Evolutionary conservation across 2,888 invertebrate species (phyloP).

Genomic region (Clanis bilineata): DNA sequence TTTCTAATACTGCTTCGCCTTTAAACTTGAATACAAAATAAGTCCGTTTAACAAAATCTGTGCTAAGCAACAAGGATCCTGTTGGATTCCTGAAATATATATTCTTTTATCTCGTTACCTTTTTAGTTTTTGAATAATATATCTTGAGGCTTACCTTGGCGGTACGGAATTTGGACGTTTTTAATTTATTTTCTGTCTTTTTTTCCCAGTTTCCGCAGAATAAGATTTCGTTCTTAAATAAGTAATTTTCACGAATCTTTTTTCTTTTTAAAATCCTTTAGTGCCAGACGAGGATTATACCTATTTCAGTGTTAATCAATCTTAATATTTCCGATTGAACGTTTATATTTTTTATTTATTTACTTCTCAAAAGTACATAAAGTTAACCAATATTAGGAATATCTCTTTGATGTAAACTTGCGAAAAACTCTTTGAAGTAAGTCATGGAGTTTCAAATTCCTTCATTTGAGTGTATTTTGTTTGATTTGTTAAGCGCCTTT

Average conservation of each 20-base stretch:
- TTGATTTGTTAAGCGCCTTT: not conserved
- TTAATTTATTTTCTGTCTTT: not conserved
- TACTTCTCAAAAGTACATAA: not conserved
- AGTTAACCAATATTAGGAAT: not conserved
- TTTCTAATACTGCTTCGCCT: too few relatives aligned
- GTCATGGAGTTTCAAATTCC: not conserved
- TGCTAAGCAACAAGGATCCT: not conserved
- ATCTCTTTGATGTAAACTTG: not conserved
- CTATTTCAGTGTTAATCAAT: too few relatives aligned
- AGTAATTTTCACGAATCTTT: too few relatives aligned
- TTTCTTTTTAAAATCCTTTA: too few relatives aligned
- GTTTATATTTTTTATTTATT: too few relatives aligned
- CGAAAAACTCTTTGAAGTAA: slow-evolving; percentile 1
- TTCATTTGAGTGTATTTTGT: not conserved
- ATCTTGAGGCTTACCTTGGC: not conserved
- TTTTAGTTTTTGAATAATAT: not conserved
- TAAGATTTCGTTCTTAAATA: not conserved
- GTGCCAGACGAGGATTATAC: too few relatives aligned
- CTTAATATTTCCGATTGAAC: too few relatives aligned
- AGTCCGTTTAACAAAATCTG: too few relatives aligned
- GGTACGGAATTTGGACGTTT: not conserved
- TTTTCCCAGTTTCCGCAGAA: not conserved
- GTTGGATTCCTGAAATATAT: not conserved
- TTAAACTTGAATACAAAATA: too few relatives aligned
- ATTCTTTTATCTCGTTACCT: not conserved